Evolutionary conservation across 2,797 vertebrate species (phyloP).

Genomic region (Gallinago solitaria): DNA sequence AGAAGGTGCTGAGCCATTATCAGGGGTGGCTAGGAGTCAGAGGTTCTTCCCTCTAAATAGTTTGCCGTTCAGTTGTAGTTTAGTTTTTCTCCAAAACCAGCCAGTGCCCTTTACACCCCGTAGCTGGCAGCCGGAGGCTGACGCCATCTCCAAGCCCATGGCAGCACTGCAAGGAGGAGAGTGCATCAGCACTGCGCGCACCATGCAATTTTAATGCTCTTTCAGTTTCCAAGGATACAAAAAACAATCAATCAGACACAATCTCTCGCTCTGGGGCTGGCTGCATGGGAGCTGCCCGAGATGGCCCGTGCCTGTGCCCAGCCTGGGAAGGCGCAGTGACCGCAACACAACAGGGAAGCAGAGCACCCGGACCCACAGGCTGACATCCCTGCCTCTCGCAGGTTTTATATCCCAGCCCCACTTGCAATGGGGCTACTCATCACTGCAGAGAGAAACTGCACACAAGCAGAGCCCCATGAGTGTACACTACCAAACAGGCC

Average conservation of each 20-base stretch:
- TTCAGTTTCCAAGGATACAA: slow-evolving; percentile 62
- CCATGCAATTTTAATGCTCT: slow-evolving; percentile 63
- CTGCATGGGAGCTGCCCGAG: neutral
- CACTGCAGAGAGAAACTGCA: neutral
- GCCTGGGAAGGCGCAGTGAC: neutral
- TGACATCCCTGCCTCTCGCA: accelerated
- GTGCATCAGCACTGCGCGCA: neutral
- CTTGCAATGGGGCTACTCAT: accelerated
- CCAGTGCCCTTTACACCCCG: neutral
- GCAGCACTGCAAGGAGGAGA: neutral
- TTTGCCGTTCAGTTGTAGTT: neutral
- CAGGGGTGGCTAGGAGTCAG: neutral
- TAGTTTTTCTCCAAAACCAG: neutral
- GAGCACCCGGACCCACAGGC: neutral
- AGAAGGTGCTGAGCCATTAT: neutral
- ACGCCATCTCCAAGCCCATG: neutral
- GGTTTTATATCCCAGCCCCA: neutral
- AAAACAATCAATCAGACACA: slow-evolving; percentile 4
- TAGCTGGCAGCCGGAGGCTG: neutral
- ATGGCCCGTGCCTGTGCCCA: accelerated
- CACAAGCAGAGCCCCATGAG: neutral
- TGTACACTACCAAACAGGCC: neutral
- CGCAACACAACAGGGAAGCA: accelerated
- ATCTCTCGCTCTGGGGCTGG: neutral
- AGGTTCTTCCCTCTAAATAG: neutral